Evolutionary conservation across 2,888 invertebrate genomes (phyloP).

Genomic region (Masnerella sp.): DNA sequence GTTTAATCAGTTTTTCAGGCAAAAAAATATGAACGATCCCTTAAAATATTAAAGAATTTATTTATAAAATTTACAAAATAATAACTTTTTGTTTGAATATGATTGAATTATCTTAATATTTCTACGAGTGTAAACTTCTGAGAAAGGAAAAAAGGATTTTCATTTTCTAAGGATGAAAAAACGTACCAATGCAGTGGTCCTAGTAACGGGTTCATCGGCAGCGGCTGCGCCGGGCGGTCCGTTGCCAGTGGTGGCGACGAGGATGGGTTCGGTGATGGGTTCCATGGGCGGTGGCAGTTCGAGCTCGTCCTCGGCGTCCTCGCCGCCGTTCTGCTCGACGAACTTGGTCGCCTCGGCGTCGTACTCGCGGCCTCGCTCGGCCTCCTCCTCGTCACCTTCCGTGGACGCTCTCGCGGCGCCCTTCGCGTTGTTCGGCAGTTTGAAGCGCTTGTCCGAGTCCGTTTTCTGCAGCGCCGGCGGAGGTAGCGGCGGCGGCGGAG

Average conservation of each 20-base stretch:
- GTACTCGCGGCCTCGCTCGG: slow-evolving; percentile 74
- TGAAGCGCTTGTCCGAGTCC: slow-evolving; percentile 90
- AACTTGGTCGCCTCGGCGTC: slow-evolving; percentile 68
- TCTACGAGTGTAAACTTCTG: too few species aligned
- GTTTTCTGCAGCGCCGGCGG: slow-evolving; percentile 82
- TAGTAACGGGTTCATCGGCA: slow-evolving; percentile 75
- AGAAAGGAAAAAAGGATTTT: too few species aligned
- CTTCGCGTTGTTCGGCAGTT: slow-evolving; percentile 80
- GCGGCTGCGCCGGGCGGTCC: slow-evolving; percentile 72
- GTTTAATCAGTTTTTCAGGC: too few species aligned
- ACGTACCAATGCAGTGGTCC: too few species aligned
- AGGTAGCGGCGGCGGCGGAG: too few species aligned
- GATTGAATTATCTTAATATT: too few species aligned
- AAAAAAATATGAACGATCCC: too few species aligned
- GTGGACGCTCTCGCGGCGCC: slow-evolving; percentile 58
- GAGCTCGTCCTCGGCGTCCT: slow-evolving; percentile 88
- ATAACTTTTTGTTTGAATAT: too few species aligned
- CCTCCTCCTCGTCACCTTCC: slow-evolving; percentile 66
- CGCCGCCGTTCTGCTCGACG: slow-evolving; percentile 81
- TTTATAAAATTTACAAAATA: too few species aligned
- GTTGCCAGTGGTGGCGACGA: slow-evolving; percentile 75
- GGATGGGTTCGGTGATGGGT: slow-evolving; percentile 87
- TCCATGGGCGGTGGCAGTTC: slow-evolving; percentile 98
- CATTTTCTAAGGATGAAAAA: too few species aligned
- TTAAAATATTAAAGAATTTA: too few species aligned